Evolutionary conservation across 2,797 vertebrate genomes (phyloP), one percentile per base, ranked within the genome.

Genomic region (Rhinatrema bivittatum): DNA sequence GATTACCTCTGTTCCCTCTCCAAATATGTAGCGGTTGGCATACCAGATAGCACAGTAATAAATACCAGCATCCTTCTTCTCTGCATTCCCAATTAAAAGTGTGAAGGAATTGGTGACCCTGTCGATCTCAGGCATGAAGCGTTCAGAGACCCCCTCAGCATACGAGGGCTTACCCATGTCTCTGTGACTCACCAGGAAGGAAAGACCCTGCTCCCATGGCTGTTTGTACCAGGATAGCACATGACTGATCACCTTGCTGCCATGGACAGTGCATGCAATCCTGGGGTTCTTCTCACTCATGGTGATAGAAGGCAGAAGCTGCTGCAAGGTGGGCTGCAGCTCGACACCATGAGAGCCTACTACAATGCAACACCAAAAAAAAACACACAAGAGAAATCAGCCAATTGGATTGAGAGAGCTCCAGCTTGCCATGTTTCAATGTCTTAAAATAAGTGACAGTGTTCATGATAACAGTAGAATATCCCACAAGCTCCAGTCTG

Each of bases 201-300:
- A 20, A 11, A 47, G 49, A 6, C 30, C 16, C 3, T 11, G 10
- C 5, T 28, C 39, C 7, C 7, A 12, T n/a, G 14, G 18, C 32
- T 59, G 48, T 20, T n/a, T 29, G 26, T 53, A 53, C 55, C 52
- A 49, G 10, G 37, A 51, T 7, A 48, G 12, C n/a, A 54, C 25
- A 1, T 33, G 38, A 21, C 23, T 9, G 9, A 18, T 16, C 14
- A 16, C 35, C 5, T 42, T 10, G n/a, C 32, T 27, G 12, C 35
- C 44, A 37, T 2, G 11, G 20, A 49, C 37, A 23, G 16, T n/a
- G 28, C 46, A 46, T 19, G 2, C 25, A 39, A 43, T 31, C 30
- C 36, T 50, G 3, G 52, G 52, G 9, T 50, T 43, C 12, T 34
- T 31, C 16, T 30, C 37, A 15, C 39, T 18, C 3, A 36, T 46